These are phyloP conservation scores for Formica selysi DNA, from an alignment of 1,140 invertebrate species.

Conservation along the genomic window DNA sequence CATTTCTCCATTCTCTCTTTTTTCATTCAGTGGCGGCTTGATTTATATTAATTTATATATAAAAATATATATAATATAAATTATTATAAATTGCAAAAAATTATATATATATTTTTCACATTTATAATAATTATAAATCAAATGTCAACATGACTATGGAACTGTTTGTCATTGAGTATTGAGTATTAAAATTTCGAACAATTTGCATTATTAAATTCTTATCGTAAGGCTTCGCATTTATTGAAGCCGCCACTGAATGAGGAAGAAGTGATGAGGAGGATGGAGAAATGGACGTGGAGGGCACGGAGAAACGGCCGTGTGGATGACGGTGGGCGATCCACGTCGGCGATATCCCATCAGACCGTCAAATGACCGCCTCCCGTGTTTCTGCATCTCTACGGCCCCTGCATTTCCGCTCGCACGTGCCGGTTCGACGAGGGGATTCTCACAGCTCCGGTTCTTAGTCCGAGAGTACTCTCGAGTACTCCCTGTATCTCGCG, in stretches of 20 bases:
- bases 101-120: neutral
- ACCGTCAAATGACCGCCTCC: conserved; percentile 83
- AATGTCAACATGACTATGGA: neutral
- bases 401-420: conserved; percentile 81
- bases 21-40: too few species aligned
- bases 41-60: too few species aligned
- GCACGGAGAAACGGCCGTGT: conserved; percentile 27
- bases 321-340: conserved; percentile 59
- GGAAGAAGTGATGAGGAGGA: neutral
- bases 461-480: neutral
- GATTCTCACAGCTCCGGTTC: conserved; percentile 29
- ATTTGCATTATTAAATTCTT: conserved; percentile 25
- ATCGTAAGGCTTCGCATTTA: conserved; percentile 3
- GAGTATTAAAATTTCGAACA: conserved; percentile 4
- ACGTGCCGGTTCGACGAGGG: conserved; percentile 78
- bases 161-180: neutral
- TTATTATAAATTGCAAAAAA: too few species aligned
- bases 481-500: conserved; percentile 25
- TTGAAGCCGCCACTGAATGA: conserved; percentile 24
- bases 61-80: too few species aligned
- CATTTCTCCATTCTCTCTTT: too few species aligned
- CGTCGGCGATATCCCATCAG: conserved; percentile 78
- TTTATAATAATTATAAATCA: neutral
- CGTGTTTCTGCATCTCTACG: conserved; percentile 77
- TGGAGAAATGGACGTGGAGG: neutral